Base-by-base conservation (phyloP, 2,797 vertebrate species). In the Falco rusticolus region DNA sequence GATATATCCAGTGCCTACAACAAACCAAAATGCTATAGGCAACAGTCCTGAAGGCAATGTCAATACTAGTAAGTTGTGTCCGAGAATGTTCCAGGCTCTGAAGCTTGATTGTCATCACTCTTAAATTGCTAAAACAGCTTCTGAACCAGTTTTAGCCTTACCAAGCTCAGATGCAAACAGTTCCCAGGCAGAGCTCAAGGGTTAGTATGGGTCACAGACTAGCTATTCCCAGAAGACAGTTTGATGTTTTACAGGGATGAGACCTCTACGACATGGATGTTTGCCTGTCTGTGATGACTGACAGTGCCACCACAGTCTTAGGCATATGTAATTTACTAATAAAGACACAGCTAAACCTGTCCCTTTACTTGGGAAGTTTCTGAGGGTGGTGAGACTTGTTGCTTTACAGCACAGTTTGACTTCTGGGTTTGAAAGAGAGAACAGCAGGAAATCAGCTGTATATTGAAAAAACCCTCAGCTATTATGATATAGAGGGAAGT, bases 381-480 rank as follows among this genome's bases (percentile, higher is more conserved):
- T 65, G 63, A 76, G 31, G 25, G 9, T 68, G 28, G 31, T 33
- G 17, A 33, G 76, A 83, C 80, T 25, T 48, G 4, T 79, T 79
- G 3, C 16, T 72, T 91, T 82, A 51, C 12, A 79, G 4, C 4
- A 82, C 10, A 45, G 28, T 50, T 65, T 64, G 71, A 48, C 11
- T 75, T 43, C 4, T 66, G 39, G 59, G 16, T 85, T 80, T 69
- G 37, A 57, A 89, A 61, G 24, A 33, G 24, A 64, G 5, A 83
- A 94, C 1, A 69, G 6, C 5, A 50, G 20, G 43, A 69, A 60
- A 77, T n/a, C 18, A 86, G 4, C 9, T 48, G 3, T 37, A 39
- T 29, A 41, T 24, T 0, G 1, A 31, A 41, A 63, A 78, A 25
- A 10, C 37, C 1, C 8, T 13, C 2, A 56, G 8, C 4, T 31